These are phyloP conservation scores for Neocrepidodera transversa DNA, from an alignment of 2,888 invertebrate species.

Conservation along the genomic window DNA sequence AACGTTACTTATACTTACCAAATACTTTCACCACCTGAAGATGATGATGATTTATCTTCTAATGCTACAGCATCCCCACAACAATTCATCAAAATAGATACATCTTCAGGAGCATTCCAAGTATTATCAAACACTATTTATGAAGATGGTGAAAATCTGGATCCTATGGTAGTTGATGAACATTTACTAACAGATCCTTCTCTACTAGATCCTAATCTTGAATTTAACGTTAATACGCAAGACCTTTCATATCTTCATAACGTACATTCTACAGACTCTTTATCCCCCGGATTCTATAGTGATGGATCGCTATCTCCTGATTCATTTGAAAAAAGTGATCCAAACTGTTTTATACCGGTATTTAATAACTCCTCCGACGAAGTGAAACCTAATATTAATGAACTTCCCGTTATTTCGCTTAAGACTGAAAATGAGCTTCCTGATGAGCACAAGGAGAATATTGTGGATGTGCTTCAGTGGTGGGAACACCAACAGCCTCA, in stretches of 20 bases:
- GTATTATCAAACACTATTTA: constrained; percentile 67
- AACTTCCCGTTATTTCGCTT: constrained; percentile 55
- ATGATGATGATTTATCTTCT: constrained; percentile 62
- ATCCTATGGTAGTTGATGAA: constrained; percentile 56
- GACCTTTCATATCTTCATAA: constrained; percentile 63
- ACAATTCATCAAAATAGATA: constrained; percentile 66
- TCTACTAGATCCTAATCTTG: constrained; percentile 63
- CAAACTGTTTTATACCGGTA: constrained; percentile 50
- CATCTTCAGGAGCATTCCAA: constrained; percentile 69
- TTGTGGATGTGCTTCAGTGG: constrained; percentile 66
- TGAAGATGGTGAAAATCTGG: constrained; percentile 68
- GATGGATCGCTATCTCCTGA: constrained; percentile 59
- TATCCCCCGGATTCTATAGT: constrained; percentile 57
- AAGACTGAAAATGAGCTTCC: constrained; percentile 52
- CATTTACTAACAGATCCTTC: constrained; percentile 61
- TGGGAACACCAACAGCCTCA: constrained; percentile 60
- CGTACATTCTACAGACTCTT: constrained; percentile 52
- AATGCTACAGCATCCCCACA: constrained; percentile 62
- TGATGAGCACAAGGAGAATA: constrained; percentile 60
- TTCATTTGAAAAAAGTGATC: constrained; percentile 48
- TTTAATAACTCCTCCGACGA: constrained; percentile 42
- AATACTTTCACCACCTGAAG: constrained; percentile 62
- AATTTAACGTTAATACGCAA: constrained; percentile 62
- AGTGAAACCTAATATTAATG: constrained; percentile 40
- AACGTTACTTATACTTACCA: constrained; percentile 46